Conservation (phyloP, 2,888 invertebrate genomes). For the Tholera decimalis region DNA sequence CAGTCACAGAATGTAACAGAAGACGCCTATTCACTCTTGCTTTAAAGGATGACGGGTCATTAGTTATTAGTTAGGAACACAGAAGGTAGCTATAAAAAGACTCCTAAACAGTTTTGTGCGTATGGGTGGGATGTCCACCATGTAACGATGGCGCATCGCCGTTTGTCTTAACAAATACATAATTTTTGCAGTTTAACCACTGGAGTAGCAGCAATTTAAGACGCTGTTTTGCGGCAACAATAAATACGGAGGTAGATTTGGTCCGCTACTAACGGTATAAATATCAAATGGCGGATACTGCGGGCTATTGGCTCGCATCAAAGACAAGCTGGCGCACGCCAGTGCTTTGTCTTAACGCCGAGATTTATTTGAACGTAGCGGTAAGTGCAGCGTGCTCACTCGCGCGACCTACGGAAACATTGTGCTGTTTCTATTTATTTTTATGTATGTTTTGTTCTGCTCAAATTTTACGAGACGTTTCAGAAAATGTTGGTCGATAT, state of each 20-base stretch:
- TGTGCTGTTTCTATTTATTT: constrained; percentile 14
- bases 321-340: constrained; percentile 13
- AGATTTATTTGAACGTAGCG: constrained; percentile 42
- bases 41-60: too few relatives aligned
- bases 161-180: too few relatives aligned
- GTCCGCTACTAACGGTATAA: neutral
- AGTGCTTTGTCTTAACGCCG: constrained; percentile 43
- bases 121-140: too few relatives aligned
- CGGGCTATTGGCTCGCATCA: constrained; percentile 24
- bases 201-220: too few relatives aligned
- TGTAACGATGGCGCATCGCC: too few relatives aligned
- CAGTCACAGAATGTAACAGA: too few relatives aligned
- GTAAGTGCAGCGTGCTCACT: constrained; percentile 12
- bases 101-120: too few relatives aligned
- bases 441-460: constrained; percentile 2
- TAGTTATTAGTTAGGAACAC: too few relatives aligned
- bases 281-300: constrained; percentile 14
- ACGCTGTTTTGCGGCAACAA: neutral
- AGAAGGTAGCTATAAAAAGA: too few relatives aligned
- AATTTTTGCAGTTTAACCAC: neutral
- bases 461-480: neutral
- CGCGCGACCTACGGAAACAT: constrained; percentile 1
- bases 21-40: too few relatives aligned
- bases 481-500: neutral
- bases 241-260: neutral